Conservation (phyloP, 2,113 vertebrate genomes). For the Rhombomys opimus region DNA sequence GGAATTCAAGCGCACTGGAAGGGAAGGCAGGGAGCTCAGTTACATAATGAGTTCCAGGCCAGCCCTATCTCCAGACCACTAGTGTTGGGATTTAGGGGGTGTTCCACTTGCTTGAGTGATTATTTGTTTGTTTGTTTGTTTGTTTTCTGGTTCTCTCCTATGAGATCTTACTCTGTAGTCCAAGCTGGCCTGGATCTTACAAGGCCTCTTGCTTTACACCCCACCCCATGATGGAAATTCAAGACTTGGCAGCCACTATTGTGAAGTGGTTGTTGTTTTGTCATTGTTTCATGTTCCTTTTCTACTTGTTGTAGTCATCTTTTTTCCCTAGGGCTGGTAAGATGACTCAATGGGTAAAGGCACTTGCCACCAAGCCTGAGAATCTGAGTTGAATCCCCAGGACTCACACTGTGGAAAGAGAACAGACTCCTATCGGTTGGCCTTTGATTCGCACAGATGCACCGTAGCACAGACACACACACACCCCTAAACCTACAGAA, state of each 20-base stretch:
- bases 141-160: not conserved
- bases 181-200: not conserved
- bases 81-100: not conserved
- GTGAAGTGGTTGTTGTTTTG: not conserved
- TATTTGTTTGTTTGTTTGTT: not conserved
- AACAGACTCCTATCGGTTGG: not conserved
- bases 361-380: no score
- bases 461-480: not conserved
- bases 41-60: not conserved
- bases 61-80: not conserved
- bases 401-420: not conserved
- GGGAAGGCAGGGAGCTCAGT: not conserved
- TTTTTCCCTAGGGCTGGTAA: no score
- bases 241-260: not conserved
- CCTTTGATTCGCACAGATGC: not conserved
- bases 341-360: no score
- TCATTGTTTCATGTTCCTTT: not conserved
- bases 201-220: not conserved
- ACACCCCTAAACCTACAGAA: not conserved
- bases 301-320: no score
- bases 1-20: not conserved
- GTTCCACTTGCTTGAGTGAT: not conserved
- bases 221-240: not conserved
- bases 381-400: no score
- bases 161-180: not conserved